Percentiles rank a stretch among this genome's conserved stretches.
Conservation (phyloP, 1,140 invertebrate genomes). For the Cephus cinctus region DNA sequence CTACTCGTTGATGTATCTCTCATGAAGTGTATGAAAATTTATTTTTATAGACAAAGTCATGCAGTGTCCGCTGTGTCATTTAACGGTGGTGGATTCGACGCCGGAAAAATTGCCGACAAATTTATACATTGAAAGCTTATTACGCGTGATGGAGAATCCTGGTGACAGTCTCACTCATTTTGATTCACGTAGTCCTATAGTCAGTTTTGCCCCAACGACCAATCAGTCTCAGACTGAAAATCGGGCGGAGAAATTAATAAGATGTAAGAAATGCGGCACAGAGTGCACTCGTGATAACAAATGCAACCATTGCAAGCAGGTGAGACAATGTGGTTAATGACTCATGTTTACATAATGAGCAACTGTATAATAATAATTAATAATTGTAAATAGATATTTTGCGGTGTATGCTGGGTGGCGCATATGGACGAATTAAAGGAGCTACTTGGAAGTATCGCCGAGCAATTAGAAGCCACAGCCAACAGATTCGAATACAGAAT, state of each 20-base stretch:
- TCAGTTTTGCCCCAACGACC: too few relatives aligned
- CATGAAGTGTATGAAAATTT: too few relatives aligned
- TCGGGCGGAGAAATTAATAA: conserved; percentile 26
- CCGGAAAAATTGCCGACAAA: conserved; percentile 60
- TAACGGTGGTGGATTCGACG: conserved; percentile 15
- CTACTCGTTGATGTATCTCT: too few relatives aligned
- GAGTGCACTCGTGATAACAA: conserved; percentile 50
- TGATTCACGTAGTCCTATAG: not conserved
- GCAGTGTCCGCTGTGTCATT: conserved; percentile 33
- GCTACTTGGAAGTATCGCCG: conserved; percentile 56
- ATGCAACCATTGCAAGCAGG: conserved; percentile 61
- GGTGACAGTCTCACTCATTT: not conserved
- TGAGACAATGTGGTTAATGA: conserved; percentile 26
- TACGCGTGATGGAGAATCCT: conserved; percentile 44
- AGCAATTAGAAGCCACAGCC: conserved; percentile 55
- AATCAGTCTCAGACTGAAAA: too few relatives aligned
- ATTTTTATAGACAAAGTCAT: conserved; percentile 12
- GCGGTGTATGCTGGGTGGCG: conserved; percentile 57
- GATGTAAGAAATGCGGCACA: conserved; percentile 51
- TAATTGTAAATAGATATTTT: conserved; percentile 53
- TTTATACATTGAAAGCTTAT: conserved; percentile 59
- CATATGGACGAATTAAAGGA: conserved; percentile 59
- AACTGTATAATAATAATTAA: too few relatives aligned
- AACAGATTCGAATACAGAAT: conserved; percentile 55
- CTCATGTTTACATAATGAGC: too few relatives aligned